Evolutionary conservation across 2,113 vertebrate genomes (phyloP).

Genomic region (Hydrolagus affinis): DNA sequence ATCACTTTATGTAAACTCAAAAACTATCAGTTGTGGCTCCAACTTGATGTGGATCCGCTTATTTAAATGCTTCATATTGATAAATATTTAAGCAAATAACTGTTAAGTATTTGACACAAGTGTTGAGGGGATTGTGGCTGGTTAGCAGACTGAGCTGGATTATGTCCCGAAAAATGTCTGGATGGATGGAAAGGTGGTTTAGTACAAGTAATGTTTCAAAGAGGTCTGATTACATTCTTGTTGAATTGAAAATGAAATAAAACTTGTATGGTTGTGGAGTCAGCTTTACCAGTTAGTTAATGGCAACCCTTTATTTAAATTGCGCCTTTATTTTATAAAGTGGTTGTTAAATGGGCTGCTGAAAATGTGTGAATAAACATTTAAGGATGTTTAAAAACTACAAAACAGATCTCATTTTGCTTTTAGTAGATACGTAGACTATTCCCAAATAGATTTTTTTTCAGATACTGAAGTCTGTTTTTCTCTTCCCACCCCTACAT

Average conservation of each 20-base stretch:
- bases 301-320: background rate
- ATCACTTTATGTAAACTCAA: too few relatives aligned
- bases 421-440: background rate
- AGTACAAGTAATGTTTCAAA: background rate
- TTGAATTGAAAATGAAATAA: background rate
- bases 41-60: too few relatives aligned
- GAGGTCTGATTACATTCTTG: background rate
- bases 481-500: too few relatives aligned
- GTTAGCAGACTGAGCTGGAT: too few relatives aligned
- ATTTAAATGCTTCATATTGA: too few relatives aligned
- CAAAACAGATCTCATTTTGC: background rate
- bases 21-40: too few relatives aligned
- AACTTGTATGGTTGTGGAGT: background rate
- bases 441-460: too few relatives aligned
- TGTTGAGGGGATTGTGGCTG: too few relatives aligned
- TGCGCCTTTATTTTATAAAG: constrained; percentile 1
- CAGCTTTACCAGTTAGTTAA: constrained; percentile 14
- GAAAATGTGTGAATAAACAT: constrained; percentile 28
- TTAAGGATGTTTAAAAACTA: background rate
- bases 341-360: constrained; percentile 24
- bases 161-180: background rate
- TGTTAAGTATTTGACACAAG: too few relatives aligned
- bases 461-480: too few relatives aligned
- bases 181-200: background rate
- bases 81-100: too few relatives aligned